These are phyloP conservation scores for Tenualosa ilisha DNA, from an alignment of 2,797 vertebrate species.

Conservation along the genomic window DNA sequence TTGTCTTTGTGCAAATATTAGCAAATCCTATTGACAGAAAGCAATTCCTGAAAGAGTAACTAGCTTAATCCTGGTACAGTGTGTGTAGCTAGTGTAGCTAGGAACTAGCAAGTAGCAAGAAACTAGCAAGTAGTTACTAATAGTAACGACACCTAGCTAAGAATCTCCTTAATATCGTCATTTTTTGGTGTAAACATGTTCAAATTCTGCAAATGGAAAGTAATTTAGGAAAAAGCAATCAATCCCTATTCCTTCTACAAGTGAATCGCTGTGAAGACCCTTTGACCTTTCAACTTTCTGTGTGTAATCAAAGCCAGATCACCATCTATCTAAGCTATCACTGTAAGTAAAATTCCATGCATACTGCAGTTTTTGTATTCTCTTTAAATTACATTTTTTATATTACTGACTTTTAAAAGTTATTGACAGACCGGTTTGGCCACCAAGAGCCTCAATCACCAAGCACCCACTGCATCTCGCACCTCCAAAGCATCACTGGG, in stretches of 20 bases:
- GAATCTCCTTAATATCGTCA: too few relatives aligned
- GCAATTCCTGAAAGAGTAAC: too few relatives aligned
- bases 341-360: slow-evolving; percentile 1
- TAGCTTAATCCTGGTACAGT: too few relatives aligned
- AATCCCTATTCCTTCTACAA: background rate
- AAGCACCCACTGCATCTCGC: background rate
- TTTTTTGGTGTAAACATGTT: too few relatives aligned
- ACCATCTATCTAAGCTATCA: background rate
- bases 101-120: too few relatives aligned
- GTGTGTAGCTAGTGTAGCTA: too few relatives aligned
- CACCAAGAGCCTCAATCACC: background rate
- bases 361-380: slow-evolving; percentile 1
- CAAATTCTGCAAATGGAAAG: background rate
- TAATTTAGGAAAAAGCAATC: background rate
- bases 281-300: background rate
- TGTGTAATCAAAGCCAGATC: background rate
- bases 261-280: background rate
- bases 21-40: background rate
- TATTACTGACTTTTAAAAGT: too few relatives aligned
- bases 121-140: too few relatives aligned
- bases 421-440: background rate
- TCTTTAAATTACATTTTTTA: background rate
- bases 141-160: too few relatives aligned
- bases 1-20: background rate
- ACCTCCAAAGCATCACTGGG: too few relatives aligned